A percentile compares a stretch with the other conserved stretches of the same genome.
phyloP scores from a whole-genome alignment of 2,888 invertebrate genomes.

The Hoplodrina ambigua region DNA sequence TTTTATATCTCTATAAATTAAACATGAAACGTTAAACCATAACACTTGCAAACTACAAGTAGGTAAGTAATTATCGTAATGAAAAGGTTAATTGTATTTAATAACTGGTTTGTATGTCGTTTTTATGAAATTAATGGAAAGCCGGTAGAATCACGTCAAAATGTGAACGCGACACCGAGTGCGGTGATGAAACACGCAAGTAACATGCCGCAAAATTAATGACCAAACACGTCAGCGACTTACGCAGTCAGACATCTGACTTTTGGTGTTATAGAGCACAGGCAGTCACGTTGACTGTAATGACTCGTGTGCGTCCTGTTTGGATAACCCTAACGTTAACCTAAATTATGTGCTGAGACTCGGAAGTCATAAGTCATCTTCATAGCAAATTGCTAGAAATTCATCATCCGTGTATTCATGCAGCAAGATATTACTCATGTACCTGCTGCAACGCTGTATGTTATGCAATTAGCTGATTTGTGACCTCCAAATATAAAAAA shows the following conservation, averaged over 20 bases:
- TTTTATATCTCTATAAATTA: slow-evolving; percentile 49
- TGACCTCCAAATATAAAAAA: slow-evolving; percentile 14
- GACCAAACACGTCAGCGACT: slow-evolving; percentile 42
- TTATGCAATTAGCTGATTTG: slow-evolving; percentile 37
- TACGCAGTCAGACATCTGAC: slow-evolving; percentile 50
- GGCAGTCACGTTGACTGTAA: slow-evolving; percentile 51
- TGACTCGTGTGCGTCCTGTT: slow-evolving; percentile 57
- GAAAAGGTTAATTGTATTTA: slow-evolving; percentile 70
- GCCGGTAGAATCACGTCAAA: slow-evolving; percentile 56
- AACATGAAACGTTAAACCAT: slow-evolving; percentile 41
- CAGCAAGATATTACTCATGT: slow-evolving; percentile 18
- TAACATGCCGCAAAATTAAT: slow-evolving; percentile 59
- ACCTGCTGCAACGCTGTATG: slow-evolving; percentile 11
- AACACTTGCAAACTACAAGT: slow-evolving; percentile 53
- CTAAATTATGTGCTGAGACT: slow-evolving; percentile 58
- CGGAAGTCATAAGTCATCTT: slow-evolving; percentile 61
- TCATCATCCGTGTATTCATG: slow-evolving; percentile 43
- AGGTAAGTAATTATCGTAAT: slow-evolving; percentile 53
- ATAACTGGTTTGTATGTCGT: slow-evolving; percentile 62
- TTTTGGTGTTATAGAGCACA: slow-evolving; percentile 47
- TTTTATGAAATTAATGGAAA: slow-evolving; percentile 65
- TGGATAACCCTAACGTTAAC: slow-evolving; percentile 55
- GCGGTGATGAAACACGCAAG: slow-evolving; percentile 58
- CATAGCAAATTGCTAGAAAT: slow-evolving; percentile 55
- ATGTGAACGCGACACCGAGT: slow-evolving; percentile 33